Conservation (phyloP, 1,140 invertebrate species). For the Probaryconus sp. region DNA sequence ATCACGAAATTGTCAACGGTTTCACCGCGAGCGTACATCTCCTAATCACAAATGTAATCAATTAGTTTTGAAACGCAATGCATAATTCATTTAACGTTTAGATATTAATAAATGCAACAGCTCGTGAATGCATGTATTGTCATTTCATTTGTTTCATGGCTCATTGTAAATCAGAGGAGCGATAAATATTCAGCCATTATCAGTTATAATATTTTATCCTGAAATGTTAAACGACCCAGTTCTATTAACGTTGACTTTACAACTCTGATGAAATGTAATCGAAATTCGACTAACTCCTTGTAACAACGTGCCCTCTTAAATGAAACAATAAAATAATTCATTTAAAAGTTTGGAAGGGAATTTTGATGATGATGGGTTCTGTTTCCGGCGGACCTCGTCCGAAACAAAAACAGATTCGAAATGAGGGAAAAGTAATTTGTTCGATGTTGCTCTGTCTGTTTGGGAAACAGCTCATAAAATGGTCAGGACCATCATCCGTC, state of each 20-base stretch:
- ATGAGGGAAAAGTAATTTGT: conserved; percentile 4
- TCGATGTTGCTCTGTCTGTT: neutral
- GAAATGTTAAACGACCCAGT: too few species aligned
- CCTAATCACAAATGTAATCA: conserved; percentile 1
- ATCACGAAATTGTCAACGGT: too few species aligned
- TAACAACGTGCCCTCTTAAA: too few species aligned
- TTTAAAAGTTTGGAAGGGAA: too few species aligned
- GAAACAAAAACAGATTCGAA: neutral
- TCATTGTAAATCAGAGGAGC: conserved; percentile 11
- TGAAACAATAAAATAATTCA: too few species aligned
- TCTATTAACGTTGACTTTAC: too few species aligned
- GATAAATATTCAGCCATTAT: neutral
- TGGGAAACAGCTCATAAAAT: conserved; percentile 25
- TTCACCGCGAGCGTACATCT: too few species aligned
- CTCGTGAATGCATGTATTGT: conserved; percentile 26
- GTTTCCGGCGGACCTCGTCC: neutral
- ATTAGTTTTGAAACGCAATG: conserved; percentile 10
- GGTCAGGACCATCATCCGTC: conserved; percentile 2
- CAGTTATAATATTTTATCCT: too few species aligned
- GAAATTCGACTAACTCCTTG: too few species aligned
- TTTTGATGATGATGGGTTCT: neutral
- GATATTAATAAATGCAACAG: conserved; percentile 27
- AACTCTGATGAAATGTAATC: too few species aligned
- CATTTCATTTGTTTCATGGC: conserved; percentile 26
- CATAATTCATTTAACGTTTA: conserved; percentile 28